These are phyloP conservation scores for Pharmacophagus antenor DNA, from an alignment of 2,888 invertebrate species.

Conservation along the genomic window DNA sequence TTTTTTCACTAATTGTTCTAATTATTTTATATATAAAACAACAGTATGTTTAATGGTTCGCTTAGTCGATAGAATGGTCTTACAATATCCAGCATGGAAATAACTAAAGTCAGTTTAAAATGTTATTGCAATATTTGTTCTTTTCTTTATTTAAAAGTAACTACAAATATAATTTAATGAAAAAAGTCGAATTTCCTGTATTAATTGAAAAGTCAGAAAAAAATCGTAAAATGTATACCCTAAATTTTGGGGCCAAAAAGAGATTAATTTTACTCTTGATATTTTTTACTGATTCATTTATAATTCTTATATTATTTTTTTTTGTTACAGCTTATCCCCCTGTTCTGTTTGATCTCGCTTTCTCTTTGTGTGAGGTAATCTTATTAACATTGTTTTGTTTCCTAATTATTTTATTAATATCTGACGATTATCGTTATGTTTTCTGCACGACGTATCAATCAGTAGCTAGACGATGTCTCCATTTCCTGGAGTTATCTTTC, in stretches of 20 bases:
- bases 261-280: not conserved
- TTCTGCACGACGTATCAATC: too few species aligned
- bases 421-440: too few species aligned
- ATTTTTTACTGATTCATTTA: not conserved
- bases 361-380: constrained; percentile 18
- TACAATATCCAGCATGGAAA: constrained; percentile 21
- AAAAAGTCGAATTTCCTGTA: too few species aligned
- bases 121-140: not conserved
- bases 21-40: constrained; percentile 32
- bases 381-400: not conserved
- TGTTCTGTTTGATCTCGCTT: constrained; percentile 11
- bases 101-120: constrained; percentile 21
- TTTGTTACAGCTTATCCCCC: constrained; percentile 23
- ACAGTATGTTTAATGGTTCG: constrained; percentile 19
- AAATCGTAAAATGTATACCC: too few species aligned
- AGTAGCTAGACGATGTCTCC: too few species aligned
- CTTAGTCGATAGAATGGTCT: constrained; percentile 17
- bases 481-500: too few species aligned
- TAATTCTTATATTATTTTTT: constrained; percentile 8
- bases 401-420: not conserved
- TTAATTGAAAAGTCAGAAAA: too few species aligned
- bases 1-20: constrained; percentile 35
- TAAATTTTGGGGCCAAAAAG: too few species aligned
- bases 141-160: too few species aligned
- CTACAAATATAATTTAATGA: too few species aligned